These are phyloP conservation scores for Vollenhovia emeryi DNA, from an alignment of 1,140 invertebrate species.

Conservation along the genomic window DNA sequence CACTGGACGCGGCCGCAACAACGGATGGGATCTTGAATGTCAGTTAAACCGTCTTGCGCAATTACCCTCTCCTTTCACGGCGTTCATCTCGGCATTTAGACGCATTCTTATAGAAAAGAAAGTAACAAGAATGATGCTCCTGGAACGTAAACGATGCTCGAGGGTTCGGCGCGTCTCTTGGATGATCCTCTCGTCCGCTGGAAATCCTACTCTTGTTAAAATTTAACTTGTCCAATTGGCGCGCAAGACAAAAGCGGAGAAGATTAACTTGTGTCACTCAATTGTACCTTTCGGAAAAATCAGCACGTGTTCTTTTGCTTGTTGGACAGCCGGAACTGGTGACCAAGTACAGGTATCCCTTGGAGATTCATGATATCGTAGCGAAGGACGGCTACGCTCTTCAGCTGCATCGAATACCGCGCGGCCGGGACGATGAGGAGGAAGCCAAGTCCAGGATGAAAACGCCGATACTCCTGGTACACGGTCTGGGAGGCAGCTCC, in stretches of 20 bases:
- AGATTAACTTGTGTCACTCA: not conserved
- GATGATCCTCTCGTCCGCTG: not conserved
- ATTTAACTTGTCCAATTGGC: not conserved
- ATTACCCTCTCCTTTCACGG: not conserved
- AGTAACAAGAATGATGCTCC: not conserved
- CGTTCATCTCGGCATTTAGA: conserved; percentile 6
- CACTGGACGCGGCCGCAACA: not conserved
- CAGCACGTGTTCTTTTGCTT: conserved; percentile 58
- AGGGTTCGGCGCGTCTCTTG: not conserved
- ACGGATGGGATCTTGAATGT: conserved; percentile 3
- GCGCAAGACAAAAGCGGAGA: not conserved
- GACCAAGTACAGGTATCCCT: conserved; percentile 88
- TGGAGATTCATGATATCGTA: conserved; percentile 87
- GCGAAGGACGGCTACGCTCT: conserved; percentile 88
- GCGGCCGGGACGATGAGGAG: conserved; percentile 84
- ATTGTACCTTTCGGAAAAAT: not conserved
- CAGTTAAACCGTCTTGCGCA: not conserved
- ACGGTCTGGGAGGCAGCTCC: conserved; percentile 90
- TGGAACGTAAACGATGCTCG: not conserved
- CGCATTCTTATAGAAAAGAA: not conserved
- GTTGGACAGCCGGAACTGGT: conserved; percentile 86
- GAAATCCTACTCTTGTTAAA: not conserved
- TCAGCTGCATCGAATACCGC: conserved; percentile 86
- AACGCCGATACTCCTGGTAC: conserved; percentile 89
- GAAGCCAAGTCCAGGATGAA: conserved; percentile 73